phyloP scores from a whole-genome alignment of 2,888 invertebrate species.

The Odontocolon sp. region DNA sequence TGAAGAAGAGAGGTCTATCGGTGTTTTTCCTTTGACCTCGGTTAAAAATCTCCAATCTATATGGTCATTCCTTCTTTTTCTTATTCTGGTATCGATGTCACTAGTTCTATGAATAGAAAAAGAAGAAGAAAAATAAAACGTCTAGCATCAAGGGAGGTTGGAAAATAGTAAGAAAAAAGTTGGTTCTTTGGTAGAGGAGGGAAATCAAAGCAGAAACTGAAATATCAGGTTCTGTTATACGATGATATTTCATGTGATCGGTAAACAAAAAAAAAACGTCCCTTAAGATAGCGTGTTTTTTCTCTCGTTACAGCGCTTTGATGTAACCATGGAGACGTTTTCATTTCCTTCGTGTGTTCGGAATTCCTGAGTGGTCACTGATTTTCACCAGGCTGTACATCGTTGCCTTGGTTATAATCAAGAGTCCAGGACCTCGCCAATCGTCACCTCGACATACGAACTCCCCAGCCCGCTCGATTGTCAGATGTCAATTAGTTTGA shows the following conservation, averaged over 20 bases:
- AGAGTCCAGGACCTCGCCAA: conserved; percentile 52
- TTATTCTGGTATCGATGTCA: conserved; percentile 1
- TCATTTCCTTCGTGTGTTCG: conserved; percentile 22
- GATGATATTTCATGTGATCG: too few relatives aligned
- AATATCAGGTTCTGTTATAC: neutral
- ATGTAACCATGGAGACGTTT: conserved; percentile 55
- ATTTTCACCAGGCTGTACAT: conserved; percentile 29
- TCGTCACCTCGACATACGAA: conserved; percentile 28
- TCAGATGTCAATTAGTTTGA: conserved; percentile 60
- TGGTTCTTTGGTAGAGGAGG: too few relatives aligned
- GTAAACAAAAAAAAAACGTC: conserved; percentile 30
- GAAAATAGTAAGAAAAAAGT: too few relatives aligned
- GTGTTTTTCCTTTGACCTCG: conserved; percentile 8
- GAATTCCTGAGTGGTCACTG: neutral
- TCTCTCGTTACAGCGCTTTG: conserved; percentile 35
- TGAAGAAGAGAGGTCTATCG: neutral
- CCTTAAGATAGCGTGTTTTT: conserved; percentile 8
- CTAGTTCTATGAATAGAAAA: too few relatives aligned
- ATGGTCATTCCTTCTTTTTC: neutral
- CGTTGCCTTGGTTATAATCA: conserved; percentile 23
- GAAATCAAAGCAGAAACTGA: neutral
- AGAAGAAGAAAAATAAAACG: too few relatives aligned
- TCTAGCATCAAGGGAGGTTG: too few relatives aligned
- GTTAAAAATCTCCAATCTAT: neutral
- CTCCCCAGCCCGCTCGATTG: conserved; percentile 32